Evolutionary conservation across 1,140 invertebrate genomes (phyloP).

Genomic region (Lepeophtheirus salmonis): DNA sequence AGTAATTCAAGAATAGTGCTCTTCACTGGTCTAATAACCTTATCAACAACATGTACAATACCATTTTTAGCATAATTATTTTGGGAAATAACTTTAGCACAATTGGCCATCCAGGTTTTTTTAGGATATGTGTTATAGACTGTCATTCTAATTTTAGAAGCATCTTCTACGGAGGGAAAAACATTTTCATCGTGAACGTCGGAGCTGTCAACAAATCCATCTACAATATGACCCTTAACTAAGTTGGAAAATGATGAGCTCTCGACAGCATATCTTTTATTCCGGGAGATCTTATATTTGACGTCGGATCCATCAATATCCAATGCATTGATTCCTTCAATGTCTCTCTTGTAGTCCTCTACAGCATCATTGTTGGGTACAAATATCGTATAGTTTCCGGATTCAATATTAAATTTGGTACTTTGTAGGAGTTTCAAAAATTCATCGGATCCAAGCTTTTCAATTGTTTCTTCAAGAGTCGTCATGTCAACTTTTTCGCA

Average conservation of each 20-base stretch:
- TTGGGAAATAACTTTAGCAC: slow-evolving; percentile 25
- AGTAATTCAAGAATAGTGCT: slow-evolving; percentile 31
- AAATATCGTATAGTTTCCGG: slow-evolving; percentile 34
- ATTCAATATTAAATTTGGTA: slow-evolving; percentile 28
- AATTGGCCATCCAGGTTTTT: slow-evolving; percentile 30
- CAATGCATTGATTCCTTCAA: slow-evolving; percentile 11
- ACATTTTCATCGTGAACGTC: slow-evolving; percentile 15
- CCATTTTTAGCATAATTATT: slow-evolving; percentile 34
- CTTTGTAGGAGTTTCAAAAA: slow-evolving; percentile 32
- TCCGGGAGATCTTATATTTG: neutral
- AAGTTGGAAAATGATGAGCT: neutral
- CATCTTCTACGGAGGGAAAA: neutral
- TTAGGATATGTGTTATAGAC: slow-evolving; percentile 14
- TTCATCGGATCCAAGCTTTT: slow-evolving; percentile 33
- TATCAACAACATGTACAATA: slow-evolving; percentile 35
- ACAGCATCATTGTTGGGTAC: slow-evolving; percentile 35
- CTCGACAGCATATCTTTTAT: slow-evolving; percentile 1
- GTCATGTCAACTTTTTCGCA: neutral
- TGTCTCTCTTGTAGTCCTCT: slow-evolving; percentile 26
- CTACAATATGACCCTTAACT: slow-evolving; percentile 13
- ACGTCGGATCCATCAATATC: slow-evolving; percentile 10
- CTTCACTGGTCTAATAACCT: slow-evolving; percentile 31
- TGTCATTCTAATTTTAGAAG: slow-evolving; percentile 9
- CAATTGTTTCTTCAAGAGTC: slow-evolving; percentile 29
- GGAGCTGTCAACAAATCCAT: slow-evolving; percentile 7